Evolutionary conservation across 2,888 invertebrate genomes (phyloP), one percentile per base, ranked within the genome.

Genomic region (Cryptocephalus primarius): DNA sequence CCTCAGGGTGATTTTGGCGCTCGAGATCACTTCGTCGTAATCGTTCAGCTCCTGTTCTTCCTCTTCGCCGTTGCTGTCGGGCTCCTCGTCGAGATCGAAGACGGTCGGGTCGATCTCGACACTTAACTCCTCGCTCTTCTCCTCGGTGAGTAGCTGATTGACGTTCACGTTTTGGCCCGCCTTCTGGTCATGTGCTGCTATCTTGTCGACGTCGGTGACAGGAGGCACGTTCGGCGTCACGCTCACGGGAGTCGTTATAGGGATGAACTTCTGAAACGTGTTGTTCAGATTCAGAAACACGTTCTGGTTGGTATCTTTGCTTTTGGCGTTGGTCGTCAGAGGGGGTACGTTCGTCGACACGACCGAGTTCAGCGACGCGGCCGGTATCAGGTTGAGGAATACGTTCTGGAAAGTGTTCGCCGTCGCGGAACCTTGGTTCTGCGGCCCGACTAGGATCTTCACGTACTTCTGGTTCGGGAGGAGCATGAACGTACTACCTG

Each of bases 71-170:
- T 55, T 51, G 8, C 56, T 53, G 2, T 56, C 55, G 31, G 53
- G 55, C 22, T 60, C 57, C 44, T 61, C 61, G 31, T 58, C 58
- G 8, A 58, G 39, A 8, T 56, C 55, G 50, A 64, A 68, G 45
- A 62, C 61, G 9, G 61, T 62, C 1, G 69, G 69, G 49, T 69
- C 67, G 32, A 68, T 61, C 59, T 69, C 69, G 1, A 68, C 63
- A 49, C 69, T 69, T 14, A 69, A 54, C 51, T 69, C 69, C 53
- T 69, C 69, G 9, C 62, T 62, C 53, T 67, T 67, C 6, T 53
- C 58, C 46, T 64, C 62, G 8, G 58, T 64, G 36, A 65, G 48
- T 4, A 64, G 48, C 47, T 61, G 56, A 47, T 54, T 58, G n/a
- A 64, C 60, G 43, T 56, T 61, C 10, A 57, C 40, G 47, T 59